phyloP scores from a whole-genome alignment of 2,113 vertebrate genomes.

The Shinisaurus crocodilurus region DNA sequence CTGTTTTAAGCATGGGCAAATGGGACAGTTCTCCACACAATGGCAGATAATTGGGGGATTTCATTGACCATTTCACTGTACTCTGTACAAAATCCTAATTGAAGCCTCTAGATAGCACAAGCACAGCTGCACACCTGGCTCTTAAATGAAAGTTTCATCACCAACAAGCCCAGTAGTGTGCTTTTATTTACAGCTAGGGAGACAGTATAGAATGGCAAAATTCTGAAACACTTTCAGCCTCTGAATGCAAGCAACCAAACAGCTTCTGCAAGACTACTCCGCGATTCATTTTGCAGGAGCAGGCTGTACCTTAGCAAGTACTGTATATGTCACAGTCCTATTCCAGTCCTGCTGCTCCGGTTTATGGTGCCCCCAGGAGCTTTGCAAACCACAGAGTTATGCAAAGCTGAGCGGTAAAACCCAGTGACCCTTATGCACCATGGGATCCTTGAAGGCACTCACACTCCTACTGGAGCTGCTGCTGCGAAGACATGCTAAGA shows the following conservation, averaged over 20 bases:
- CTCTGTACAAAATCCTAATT: neutral
- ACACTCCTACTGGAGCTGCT: neutral
- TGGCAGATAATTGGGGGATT: neutral
- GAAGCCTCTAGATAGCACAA: too few relatives aligned
- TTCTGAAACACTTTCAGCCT: neutral
- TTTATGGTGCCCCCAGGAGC: neutral
- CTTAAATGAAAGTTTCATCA: neutral
- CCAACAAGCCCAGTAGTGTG: neutral
- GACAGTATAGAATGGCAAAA: neutral
- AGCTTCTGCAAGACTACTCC: neutral
- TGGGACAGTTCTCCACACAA: neutral
- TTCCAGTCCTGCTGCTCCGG: neutral
- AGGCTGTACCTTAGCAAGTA: neutral
- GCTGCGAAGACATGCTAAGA: constrained; percentile 64
- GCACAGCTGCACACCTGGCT: neutral
- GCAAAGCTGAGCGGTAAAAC: neutral
- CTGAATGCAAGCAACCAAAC: neutral
- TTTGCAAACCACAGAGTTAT: neutral
- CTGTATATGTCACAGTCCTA: neutral
- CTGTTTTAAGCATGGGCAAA: neutral
- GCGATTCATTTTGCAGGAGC: too few relatives aligned
- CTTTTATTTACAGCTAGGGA: neutral
- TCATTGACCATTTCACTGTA: neutral
- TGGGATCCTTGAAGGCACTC: neutral
- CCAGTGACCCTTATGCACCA: neutral